These are phyloP conservation scores for Scalopus aquaticus DNA, from an alignment of 2,113 vertebrate genomes.

Conservation along the genomic window DNA sequence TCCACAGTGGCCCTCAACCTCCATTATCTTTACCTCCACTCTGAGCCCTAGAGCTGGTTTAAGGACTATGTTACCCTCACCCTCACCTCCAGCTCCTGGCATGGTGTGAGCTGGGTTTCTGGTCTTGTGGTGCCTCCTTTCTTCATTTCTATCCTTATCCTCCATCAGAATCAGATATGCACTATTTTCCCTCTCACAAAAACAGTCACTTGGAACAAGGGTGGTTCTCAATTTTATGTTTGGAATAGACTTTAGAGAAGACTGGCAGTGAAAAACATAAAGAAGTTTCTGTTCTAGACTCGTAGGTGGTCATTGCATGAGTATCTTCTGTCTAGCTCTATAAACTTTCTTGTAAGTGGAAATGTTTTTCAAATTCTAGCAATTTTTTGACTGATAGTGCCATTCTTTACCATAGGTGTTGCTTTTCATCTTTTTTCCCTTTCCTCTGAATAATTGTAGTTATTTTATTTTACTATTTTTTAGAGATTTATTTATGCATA, in stretches of 20 bases:
- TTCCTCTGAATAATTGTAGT: background rate
- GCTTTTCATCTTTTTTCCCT: background rate
- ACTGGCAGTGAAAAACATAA: background rate
- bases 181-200: background rate
- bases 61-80: no score
- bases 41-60: no score
- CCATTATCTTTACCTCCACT: no score
- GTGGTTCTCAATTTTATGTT: background rate
- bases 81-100: no score
- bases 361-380: conserved; percentile 13
- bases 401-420: background rate
- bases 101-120: no score
- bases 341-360: background rate
- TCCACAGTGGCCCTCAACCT: no score
- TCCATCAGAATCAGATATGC: background rate
- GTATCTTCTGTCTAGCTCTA: background rate
- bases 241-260: background rate
- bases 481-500: no score
- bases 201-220: background rate
- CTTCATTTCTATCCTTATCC: no score
- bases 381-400: background rate
- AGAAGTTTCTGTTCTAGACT: background rate
- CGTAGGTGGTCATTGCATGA: background rate
- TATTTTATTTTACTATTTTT: no score
- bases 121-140: no score